A percentile compares a stretch with the other conserved stretches of the same genome.
phyloP scores from a whole-genome alignment of 2,113 vertebrate species.

The Marmota monax region DNA sequence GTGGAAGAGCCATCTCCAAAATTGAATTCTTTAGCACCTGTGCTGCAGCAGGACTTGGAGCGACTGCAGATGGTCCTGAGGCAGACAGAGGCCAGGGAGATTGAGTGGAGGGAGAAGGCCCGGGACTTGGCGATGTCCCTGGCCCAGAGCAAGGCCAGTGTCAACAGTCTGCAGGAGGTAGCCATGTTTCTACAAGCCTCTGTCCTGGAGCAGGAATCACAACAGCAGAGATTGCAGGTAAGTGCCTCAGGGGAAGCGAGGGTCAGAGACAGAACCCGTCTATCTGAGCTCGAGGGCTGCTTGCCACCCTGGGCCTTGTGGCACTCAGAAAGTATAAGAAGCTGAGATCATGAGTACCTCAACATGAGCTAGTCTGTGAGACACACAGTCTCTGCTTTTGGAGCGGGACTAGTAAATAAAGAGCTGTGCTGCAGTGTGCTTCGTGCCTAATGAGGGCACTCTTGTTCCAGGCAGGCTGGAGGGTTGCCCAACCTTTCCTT shows the following conservation, averaged over 20 bases:
- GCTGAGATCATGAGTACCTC: not conserved
- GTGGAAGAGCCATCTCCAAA: slow-evolving; percentile 46
- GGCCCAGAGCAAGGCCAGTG: slow-evolving; percentile 79
- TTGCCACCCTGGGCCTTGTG: not conserved
- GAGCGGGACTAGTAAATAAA: not conserved
- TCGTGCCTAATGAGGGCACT: not conserved
- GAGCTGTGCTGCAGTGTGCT: not conserved
- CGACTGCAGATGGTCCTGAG: slow-evolving; percentile 74
- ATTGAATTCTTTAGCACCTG: slow-evolving; percentile 36
- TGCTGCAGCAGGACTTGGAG: slow-evolving; percentile 78
- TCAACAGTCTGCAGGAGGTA: slow-evolving; percentile 80
- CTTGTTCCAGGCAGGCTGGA: not conserved
- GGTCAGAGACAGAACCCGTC: not conserved
- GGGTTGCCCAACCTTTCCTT: not conserved
- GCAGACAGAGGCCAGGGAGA: slow-evolving; percentile 84
- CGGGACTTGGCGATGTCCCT: slow-evolving; percentile 79
- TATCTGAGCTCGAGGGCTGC: not conserved
- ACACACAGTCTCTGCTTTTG: not conserved
- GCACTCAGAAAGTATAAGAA: not conserved
- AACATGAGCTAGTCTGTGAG: not conserved
- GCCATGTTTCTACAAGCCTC: slow-evolving; percentile 79
- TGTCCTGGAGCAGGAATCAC: slow-evolving; percentile 83
- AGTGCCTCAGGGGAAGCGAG: not conserved
- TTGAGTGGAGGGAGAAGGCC: slow-evolving; percentile 85
- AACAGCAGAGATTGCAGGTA: slow-evolving; percentile 83